Percentiles rank a stretch among this genome's conserved stretches.
Evolutionary conservation across 2,888 invertebrate genomes (phyloP).

Genomic region (Epinotia bilunana): DNA sequence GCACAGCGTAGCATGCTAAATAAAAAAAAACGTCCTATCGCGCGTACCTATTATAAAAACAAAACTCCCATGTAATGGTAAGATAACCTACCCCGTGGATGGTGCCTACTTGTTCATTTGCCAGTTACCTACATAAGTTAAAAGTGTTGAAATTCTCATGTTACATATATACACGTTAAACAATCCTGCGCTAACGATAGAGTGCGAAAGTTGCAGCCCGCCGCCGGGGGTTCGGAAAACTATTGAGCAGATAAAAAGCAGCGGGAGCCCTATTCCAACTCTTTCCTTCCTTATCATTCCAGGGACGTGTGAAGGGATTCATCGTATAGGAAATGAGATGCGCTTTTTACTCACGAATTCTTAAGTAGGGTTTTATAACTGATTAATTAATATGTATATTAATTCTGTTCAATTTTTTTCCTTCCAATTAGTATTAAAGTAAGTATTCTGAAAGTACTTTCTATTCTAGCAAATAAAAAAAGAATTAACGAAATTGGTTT

Average conservation of each 20-base stretch:
- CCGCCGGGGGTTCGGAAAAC: slow-evolving; percentile 53
- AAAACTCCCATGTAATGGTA: slow-evolving; percentile 3
- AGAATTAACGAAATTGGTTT: too few relatives aligned
- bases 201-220: slow-evolving; percentile 45
- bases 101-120: background rate
- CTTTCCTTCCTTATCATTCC: slow-evolving; percentile 25
- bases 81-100: background rate
- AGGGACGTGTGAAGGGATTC: slow-evolving; percentile 15
- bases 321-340: background rate
- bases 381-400: too few relatives aligned
- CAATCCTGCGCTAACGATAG: slow-evolving; percentile 40
- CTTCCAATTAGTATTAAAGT: too few relatives aligned
- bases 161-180: slow-evolving; percentile 30
- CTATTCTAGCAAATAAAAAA: too few relatives aligned
- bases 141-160: slow-evolving; percentile 11
- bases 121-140: slow-evolving; percentile 32
- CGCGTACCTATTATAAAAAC: slow-evolving; percentile 10
- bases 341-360: background rate
- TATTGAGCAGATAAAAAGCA: slow-evolving; percentile 54
- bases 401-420: too few relatives aligned
- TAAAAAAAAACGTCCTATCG: background rate
- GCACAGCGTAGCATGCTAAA: too few relatives aligned
- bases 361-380: too few relatives aligned
- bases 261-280: slow-evolving; percentile 45
- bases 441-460: too few relatives aligned